Evolutionary conservation across 2,888 invertebrate species (phyloP).

Genomic region (Andrena marginata): DNA sequence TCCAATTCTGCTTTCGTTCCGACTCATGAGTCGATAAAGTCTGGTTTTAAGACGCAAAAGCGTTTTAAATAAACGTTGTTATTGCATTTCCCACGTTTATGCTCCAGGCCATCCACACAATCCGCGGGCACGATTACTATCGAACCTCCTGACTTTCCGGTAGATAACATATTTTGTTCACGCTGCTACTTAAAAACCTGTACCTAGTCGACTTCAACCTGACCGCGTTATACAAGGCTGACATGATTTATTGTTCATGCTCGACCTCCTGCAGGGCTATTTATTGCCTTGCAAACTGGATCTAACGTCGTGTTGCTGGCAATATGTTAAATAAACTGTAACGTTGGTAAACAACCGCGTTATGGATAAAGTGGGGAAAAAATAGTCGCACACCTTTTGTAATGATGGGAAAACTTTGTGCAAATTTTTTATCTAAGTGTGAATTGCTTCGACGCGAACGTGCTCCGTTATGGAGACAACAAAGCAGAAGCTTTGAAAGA

Average conservation of each 20-base stretch:
- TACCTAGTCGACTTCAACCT: not conserved
- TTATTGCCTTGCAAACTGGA: constrained; percentile 19
- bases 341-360: too few species aligned
- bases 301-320: not conserved
- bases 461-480: too few species aligned
- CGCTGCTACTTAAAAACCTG: constrained; percentile 28
- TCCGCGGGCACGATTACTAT: constrained; percentile 51
- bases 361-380: too few species aligned
- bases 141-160: constrained; percentile 50
- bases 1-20: not conserved
- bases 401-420: not conserved
- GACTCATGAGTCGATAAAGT: constrained; percentile 1
- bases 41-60: constrained; percentile 35
- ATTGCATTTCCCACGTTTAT: constrained; percentile 57
- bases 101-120: constrained; percentile 15
- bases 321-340: not conserved
- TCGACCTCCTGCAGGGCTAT: constrained; percentile 22
- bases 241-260: not conserved
- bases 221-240: not conserved
- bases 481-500: too few species aligned
- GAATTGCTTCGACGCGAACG: too few species aligned
- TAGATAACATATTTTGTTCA: constrained; percentile 30
- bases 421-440: too few species aligned
- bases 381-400: too few species aligned
- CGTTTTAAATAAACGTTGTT: constrained; percentile 22